Conservation (phyloP, 2,113 vertebrate genomes). For the Nycticorax nycticorax region DNA sequence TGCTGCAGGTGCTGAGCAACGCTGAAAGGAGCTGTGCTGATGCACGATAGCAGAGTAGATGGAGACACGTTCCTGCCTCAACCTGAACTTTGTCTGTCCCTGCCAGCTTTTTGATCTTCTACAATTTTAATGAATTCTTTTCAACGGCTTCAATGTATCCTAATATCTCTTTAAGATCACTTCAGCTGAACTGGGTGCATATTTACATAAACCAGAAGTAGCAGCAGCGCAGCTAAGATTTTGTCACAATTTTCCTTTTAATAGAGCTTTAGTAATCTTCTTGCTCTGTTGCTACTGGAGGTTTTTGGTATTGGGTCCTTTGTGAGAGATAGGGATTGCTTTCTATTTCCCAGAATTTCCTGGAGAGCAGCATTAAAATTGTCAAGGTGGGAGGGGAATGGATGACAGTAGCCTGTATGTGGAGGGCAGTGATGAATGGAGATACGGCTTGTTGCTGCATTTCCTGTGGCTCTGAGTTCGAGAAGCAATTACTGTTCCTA, state of each 20-base stretch:
- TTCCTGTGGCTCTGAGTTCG: background rate
- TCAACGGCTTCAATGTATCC: background rate
- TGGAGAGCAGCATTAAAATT: background rate
- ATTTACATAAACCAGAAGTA: background rate
- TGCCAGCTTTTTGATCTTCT: background rate
- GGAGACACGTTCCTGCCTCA: background rate
- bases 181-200: background rate
- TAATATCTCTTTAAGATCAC: background rate
- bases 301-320: background rate
- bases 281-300: background rate
- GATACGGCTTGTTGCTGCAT: rapidly evolving
- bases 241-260: background rate
- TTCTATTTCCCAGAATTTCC: background rate
- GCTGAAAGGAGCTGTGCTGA: background rate
- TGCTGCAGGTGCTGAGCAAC: background rate
- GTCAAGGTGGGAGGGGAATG: background rate
- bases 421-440: background rate
- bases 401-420: background rate
- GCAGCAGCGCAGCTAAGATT: background rate
- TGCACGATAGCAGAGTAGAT: background rate
- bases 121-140: background rate
- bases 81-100: background rate
- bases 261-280: background rate
- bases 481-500: background rate
- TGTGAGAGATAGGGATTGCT: background rate